phyloP scores from a whole-genome alignment of 2,888 invertebrate species.

The Nematopogon swammerdamellus region DNA sequence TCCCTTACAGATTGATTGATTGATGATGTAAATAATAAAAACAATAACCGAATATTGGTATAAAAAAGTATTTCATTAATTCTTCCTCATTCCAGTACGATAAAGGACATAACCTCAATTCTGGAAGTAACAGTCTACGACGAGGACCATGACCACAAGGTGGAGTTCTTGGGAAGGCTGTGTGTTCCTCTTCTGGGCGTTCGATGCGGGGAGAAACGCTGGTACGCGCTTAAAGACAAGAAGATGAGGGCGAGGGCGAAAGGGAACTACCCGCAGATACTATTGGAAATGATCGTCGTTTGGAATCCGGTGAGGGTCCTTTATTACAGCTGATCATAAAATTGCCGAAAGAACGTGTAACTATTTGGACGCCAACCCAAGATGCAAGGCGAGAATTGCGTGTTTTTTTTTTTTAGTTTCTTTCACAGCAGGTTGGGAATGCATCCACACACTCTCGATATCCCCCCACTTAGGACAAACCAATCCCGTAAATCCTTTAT shows the following conservation, averaged over 20 bases:
- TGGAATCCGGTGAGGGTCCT: slow-evolving; percentile 77
- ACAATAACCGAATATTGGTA: no score
- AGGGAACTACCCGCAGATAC: slow-evolving; percentile 84
- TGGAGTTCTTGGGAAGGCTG: slow-evolving; percentile 94
- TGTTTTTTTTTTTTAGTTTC: no score
- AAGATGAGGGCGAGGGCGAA: slow-evolving; percentile 89
- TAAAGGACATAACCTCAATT: slow-evolving; percentile 94
- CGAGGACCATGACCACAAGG: slow-evolving; percentile 97
- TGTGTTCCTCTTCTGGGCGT: slow-evolving; percentile 84
- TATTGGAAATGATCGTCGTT: slow-evolving; percentile 85
- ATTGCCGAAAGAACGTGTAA: neutral
- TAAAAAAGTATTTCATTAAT: no score
- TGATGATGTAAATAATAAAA: no score
- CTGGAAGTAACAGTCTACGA: slow-evolving; percentile 96
- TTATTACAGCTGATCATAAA: no score
- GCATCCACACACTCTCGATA: no score
- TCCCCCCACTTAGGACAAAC: no score
- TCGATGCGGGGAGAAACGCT: slow-evolving; percentile 86
- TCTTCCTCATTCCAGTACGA: slow-evolving; percentile 63
- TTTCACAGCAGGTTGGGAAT: no score
- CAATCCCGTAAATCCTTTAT: no score
- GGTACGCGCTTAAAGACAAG: slow-evolving; percentile 96
- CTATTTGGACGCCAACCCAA: no score
- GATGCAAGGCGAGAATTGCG: no score
- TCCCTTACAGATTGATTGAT: no score